phyloP scores from a whole-genome alignment of 2,113 vertebrate genomes.

The Gavia stellata region DNA sequence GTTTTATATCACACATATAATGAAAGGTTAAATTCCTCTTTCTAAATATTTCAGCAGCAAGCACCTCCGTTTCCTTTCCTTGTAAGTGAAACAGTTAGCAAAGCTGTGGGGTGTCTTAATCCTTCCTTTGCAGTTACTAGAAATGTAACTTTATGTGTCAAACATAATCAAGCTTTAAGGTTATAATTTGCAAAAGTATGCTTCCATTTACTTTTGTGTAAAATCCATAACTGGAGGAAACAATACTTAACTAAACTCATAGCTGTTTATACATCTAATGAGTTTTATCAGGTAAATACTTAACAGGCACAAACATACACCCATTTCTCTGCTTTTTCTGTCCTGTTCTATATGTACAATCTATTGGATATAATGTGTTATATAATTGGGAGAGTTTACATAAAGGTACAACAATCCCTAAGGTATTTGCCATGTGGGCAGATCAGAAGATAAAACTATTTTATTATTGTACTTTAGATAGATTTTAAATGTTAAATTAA shows the following conservation, averaged over 20 bases:
- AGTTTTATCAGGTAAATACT: not conserved
- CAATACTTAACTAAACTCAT: not conserved
- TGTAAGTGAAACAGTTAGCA: not conserved
- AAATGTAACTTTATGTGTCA: not conserved
- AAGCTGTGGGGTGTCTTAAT: not conserved
- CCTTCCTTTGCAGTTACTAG: not conserved
- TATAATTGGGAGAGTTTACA: not conserved
- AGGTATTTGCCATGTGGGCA: not conserved
- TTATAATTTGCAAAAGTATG: not conserved
- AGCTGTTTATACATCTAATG: not conserved
- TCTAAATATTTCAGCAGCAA: not conserved
- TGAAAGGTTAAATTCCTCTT: not conserved
- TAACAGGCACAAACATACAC: not conserved
- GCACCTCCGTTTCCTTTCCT: not conserved
- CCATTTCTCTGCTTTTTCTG: not conserved
- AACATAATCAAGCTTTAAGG: not conserved
- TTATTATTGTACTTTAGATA: not conserved
- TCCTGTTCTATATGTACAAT: not conserved
- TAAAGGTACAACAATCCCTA: not conserved
- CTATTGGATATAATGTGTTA: not conserved
- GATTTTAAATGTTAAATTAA: not conserved
- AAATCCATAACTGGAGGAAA: not conserved
- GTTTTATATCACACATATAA: not conserved
- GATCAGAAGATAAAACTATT: not conserved
- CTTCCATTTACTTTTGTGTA: not conserved